Base-by-base conservation (phyloP, 2,113 vertebrate species). In the Scatophagus argus region DNA sequence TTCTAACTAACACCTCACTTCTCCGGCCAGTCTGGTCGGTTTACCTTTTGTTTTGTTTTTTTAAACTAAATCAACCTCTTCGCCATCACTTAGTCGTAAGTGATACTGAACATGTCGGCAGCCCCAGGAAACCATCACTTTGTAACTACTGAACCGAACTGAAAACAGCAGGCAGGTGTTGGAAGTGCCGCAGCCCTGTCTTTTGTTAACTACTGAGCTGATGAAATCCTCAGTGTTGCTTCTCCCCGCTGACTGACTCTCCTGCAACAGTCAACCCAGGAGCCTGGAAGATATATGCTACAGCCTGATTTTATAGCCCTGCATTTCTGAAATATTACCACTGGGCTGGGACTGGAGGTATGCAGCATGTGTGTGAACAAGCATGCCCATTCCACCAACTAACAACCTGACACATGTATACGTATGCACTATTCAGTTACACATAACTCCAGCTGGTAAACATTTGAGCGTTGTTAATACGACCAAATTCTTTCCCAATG, bases 71-170 rank as follows among this genome's bases (percentile, higher is more conserved):
- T 63, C 85, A 83, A 88, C 87, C 72, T 89, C 74, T 74, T 32
- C 69, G 46, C 25, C 44, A 25, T 86, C 81, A 78, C 67, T 52
- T 44, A 8, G 6, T n/a, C 32, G 1, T 46, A 49, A 69, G 76
- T 82, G 71, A 81, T 4, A 49, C 82, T 69, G 78, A 89, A 81
- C 68, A 62, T 59, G 13, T 63, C 52, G 56, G 64, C 79, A 77
- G 80, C 86, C 83, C 58, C 62, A 38, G 73, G 83, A 84, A 86
- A 78, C 29, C 23, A 63, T 86, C 81, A 64, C 79, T 82, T 84
- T 87, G 78, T 88, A 77, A 93, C 92, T 91, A 92, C 91, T 94
- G 92, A 93, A 93, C 85, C 79, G 85, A 89, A 89, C 90, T 87
- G 72, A 84, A 78, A 31, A 34, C 65, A 80, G 60, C 56, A 76